Evolutionary conservation across 1,140 invertebrate genomes (phyloP), one percentile per base, ranked within the genome.

Genomic region (Halictus rubicundus): DNA sequence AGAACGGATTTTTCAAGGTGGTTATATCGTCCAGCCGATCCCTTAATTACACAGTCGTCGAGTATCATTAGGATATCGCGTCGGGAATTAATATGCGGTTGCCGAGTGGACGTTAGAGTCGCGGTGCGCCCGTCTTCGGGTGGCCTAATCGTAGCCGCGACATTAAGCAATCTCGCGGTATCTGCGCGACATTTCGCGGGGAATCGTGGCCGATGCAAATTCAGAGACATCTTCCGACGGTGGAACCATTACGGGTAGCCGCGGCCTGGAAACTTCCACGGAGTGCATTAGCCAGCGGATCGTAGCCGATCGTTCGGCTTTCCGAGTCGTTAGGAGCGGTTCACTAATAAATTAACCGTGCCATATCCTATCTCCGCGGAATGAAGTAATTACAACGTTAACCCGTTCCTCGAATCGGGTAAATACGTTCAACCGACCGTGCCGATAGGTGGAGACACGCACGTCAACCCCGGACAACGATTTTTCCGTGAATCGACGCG

Each of bases 291-390:
- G 25, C 65, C 65, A 14, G 52, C 23, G n/a, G 25, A n/a, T 2
- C 54, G 8, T 9, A 8, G 54, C 5, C 14, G 32, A 4, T 64
- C n/a, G 64, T 37, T 49, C 9, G 42, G 3, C 6, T 75, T 49
- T 65, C 42, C 37, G 21, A n/a, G 54, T 14, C 74, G 74, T 77
- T 77, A 77, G 60, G 68, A 61, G 19, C 25, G 16, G 7, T 16
- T 60, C 25, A 14, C 23, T 54, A 77, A 77, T 77, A 70, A 70
- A 77, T 77, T 70, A 70, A 54, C 21, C 54, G 65, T 52, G 46
- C 25, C 25, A n/a, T 54, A 52, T 68, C 66, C 64, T 46, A 66
- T 46, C 60, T 23, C 14, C 14, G 4, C 12, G 21, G 39, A 66
- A 46, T 39, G 49, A 54, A 69, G 49, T 69, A 69, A 69, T 69